These are phyloP conservation scores for Phortica okadai DNA, from an alignment of 2,888 invertebrate genomes.

Conservation along the genomic window DNA sequence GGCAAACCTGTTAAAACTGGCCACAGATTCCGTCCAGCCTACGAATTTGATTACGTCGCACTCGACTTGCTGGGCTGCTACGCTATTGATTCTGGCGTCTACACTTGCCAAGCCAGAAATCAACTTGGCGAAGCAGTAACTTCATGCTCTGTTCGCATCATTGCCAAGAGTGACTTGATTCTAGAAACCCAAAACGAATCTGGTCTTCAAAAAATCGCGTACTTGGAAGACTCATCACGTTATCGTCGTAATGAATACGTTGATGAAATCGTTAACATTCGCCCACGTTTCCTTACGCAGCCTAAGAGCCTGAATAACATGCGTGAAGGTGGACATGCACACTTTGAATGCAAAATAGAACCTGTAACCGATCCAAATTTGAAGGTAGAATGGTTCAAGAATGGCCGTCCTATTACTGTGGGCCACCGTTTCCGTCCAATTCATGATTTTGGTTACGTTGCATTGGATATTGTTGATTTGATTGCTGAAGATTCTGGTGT, in stretches of 20 bases:
- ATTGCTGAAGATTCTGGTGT: conserved; percentile 97
- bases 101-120: conserved; percentile 96
- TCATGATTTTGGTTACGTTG: conserved; percentile 99
- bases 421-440: conserved; percentile 97
- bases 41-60: conserved; percentile 98
- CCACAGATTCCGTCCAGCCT: conserved; percentile 95
- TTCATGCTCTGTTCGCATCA: conserved; percentile 91
- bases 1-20: conserved; percentile 94
- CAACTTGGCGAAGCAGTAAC: conserved; percentile 96
- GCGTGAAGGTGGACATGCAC: conserved; percentile 93
- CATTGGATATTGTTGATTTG: conserved; percentile 95
- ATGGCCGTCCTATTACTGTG: conserved; percentile 94
- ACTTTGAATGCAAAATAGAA: conserved; percentile 98
- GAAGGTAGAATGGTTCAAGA: conserved; percentile 97
- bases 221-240: conserved; percentile 90
- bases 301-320: conserved; percentile 91
- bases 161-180: conserved; percentile 91
- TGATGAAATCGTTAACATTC: conserved; percentile 89
- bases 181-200: conserved; percentile 94
- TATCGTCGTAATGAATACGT: conserved; percentile 89
- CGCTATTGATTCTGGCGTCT: conserved; percentile 97
- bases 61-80: conserved; percentile 96
- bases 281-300: conserved; percentile 90
- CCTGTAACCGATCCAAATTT: conserved; percentile 97
- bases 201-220: conserved; percentile 93